Base-by-base conservation (phyloP, 2,797 vertebrate species). In the Danio tinwini region DNA sequence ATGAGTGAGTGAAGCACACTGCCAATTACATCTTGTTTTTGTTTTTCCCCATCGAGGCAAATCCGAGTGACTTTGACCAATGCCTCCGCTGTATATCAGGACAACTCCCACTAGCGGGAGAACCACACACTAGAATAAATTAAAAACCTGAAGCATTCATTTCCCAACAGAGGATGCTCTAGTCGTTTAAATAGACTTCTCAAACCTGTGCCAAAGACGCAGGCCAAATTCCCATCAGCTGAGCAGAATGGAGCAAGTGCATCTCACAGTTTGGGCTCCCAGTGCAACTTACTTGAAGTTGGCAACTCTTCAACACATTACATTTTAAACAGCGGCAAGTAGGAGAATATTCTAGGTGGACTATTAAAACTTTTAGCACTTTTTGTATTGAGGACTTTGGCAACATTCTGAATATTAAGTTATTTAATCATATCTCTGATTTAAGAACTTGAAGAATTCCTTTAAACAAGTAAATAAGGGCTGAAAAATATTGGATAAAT, bases 11-110 rank as follows among this genome's bases (percentile, higher is more conserved):
- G 72, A 78, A 80, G 78, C 82, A 65, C 74, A 88, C 67, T 65
- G 63, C 85, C 89, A 90, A 92, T 93, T 90, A 91, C 84, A 65
- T 88, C 67, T 87, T 88, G 87, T 91, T 92, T 90, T 90, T 91
- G 87, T 92, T 91, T 90, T 91, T 91, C 86, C 82, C 68, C 81
- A 78, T 88, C 65, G 82, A 76, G 80, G 81, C 81, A 67, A 82
- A 85, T 89, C 87, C 87, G 86, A 91, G 90, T 86, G 92, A 90
- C 88, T 90, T 88, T 91, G 90, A 91, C 90, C 90, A 87, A 80
- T 59, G 87, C 85, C 74, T 84, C 68, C 19, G 74, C 81, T 83
- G 89, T 72, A 79, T 79, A 72, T 79, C 68, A 79, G 40, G 49
- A 72, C 68, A 55, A 72, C 68, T 63, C 56, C 76, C 56, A 67